A percentile compares a stretch with the other conserved stretches of the same genome.
Evolutionary conservation across 2,113 vertebrate species (phyloP).

Genomic region (Excalfactoria chinensis): DNA sequence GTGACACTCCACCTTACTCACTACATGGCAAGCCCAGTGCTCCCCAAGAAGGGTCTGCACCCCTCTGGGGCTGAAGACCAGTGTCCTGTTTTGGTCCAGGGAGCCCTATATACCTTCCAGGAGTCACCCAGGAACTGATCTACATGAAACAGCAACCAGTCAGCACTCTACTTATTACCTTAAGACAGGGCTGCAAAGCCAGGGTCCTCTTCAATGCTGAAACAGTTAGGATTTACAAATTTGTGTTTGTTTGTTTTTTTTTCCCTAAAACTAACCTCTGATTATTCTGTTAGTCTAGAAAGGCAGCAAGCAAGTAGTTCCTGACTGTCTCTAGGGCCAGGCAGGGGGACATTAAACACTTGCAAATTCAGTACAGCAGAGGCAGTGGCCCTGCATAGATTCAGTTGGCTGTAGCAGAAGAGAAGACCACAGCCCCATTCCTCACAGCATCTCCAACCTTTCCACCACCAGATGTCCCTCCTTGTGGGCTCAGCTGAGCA

Average conservation of each 20-base stretch:
- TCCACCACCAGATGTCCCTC: background rate
- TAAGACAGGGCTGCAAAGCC: background rate
- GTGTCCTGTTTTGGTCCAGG: background rate
- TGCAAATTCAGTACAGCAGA: background rate
- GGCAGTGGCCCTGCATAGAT: fast-evolving
- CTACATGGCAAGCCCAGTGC: background rate
- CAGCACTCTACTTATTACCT: background rate
- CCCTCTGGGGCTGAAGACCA: fast-evolving
- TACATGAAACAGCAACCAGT: fast-evolving
- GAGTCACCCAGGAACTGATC: background rate
- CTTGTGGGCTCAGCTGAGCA: background rate
- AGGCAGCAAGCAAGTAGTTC: background rate
- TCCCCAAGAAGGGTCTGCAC: background rate
- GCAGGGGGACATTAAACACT: background rate
- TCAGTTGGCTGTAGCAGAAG: fast-evolving
- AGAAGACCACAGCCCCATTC: no score
- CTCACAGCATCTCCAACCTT: fast-evolving
- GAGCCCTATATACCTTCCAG: background rate
- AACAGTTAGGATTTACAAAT: background rate
- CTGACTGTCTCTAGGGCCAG: fast-evolving
- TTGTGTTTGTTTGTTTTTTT: background rate
- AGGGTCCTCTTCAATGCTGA: background rate
- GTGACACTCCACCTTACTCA: background rate
- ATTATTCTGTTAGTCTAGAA: background rate
- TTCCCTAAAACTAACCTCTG: background rate